Evolutionary conservation across 2,797 vertebrate genomes (phyloP).

Genomic region (Etheostoma perlongum): DNA sequence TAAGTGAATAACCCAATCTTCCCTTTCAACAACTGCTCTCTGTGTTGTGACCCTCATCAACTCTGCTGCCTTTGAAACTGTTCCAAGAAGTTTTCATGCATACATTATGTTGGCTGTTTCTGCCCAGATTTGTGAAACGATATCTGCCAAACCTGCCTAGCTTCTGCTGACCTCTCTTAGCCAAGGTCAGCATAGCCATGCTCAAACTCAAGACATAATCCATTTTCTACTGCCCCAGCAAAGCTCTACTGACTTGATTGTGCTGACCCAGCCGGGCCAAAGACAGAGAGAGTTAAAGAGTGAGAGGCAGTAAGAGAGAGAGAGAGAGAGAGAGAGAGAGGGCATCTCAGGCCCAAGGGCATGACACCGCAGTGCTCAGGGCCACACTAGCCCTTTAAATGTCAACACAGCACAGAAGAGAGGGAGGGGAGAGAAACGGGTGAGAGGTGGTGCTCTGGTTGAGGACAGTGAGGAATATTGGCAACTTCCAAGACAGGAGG

Average conservation of each 20-base stretch:
- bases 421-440: constrained; percentile 49
- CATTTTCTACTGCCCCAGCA: constrained; percentile 72
- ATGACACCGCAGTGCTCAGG: constrained; percentile 82
- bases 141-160: constrained; percentile 72
- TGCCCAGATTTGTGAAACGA: constrained; percentile 68
- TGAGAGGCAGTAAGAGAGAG: constrained; percentile 42
- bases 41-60: constrained; percentile 53
- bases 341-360: constrained; percentile 84
- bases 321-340: constrained; percentile 72
- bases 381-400: constrained; percentile 89
- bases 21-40: constrained; percentile 41
- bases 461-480: constrained; percentile 64
- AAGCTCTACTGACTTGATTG: constrained; percentile 71
- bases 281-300: constrained; percentile 61
- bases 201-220: constrained; percentile 71
- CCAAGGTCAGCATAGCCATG: constrained; percentile 74
- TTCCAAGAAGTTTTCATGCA: constrained; percentile 67
- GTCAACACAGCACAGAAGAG: constrained; percentile 79
- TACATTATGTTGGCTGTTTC: constrained; percentile 63
- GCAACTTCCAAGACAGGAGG: constrained; percentile 56
- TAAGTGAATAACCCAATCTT: constrained; percentile 49
- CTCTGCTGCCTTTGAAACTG: constrained; percentile 62
- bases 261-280: constrained; percentile 75
- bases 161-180: constrained; percentile 76
- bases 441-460: constrained; percentile 44